Evolutionary conservation across 1,140 invertebrate species (phyloP).

Genomic region (Centruroides vittatus): DNA sequence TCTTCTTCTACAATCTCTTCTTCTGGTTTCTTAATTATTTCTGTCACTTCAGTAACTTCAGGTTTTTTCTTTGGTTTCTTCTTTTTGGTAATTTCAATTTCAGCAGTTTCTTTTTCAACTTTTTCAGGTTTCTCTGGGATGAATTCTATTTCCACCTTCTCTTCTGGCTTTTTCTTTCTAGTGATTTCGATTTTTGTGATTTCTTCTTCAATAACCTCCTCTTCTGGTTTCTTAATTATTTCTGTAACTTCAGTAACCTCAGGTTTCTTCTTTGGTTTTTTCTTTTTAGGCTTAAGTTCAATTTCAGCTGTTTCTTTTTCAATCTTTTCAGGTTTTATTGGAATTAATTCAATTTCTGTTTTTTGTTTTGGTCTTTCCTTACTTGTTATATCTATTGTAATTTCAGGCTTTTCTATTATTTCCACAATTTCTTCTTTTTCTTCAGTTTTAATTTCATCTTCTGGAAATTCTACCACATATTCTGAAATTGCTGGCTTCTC

Average conservation of each 20-base stretch:
- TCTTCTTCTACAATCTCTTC: slow-evolving; percentile 1
- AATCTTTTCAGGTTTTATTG: neutral
- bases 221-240: neutral
- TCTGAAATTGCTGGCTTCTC: neutral
- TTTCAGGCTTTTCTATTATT: neutral
- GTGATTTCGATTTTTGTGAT: neutral
- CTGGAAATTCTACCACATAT: neutral
- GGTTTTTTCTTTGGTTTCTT: too few species aligned
- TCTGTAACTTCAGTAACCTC: neutral
- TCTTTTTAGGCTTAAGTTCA: neutral
- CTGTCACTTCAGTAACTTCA: neutral
- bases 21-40: neutral
- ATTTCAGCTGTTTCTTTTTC: neutral
- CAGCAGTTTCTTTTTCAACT: neutral
- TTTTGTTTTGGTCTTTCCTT: neutral
- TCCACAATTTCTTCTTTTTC: neutral
- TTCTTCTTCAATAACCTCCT: neutral
- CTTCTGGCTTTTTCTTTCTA: neutral
- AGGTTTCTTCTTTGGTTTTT: neutral
- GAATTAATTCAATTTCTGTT: neutral
- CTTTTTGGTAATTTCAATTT: too few species aligned
- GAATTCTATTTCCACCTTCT: neutral
- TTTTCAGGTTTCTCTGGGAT: neutral
- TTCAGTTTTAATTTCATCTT: neutral
- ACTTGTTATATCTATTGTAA: neutral